Evolutionary conservation across 2,113 vertebrate species (phyloP).

Genomic region (Cyanoderma ruficeps): DNA sequence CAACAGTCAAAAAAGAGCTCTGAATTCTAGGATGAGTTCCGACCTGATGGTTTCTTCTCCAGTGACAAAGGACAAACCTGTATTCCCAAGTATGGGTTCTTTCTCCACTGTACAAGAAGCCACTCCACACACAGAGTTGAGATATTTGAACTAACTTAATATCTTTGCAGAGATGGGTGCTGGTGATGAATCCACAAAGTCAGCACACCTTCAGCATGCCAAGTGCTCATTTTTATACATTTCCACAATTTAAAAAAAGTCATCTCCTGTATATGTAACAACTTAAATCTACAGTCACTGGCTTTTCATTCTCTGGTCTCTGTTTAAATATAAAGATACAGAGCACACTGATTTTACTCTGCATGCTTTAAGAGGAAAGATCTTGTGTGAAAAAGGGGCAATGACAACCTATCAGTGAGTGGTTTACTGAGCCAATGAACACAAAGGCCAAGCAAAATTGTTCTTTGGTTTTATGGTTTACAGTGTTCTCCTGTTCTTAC

Average conservation of each 20-base stretch:
- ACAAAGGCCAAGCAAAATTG: neutral
- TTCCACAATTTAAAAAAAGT: neutral
- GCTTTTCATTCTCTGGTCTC: neutral
- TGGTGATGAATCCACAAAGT: neutral
- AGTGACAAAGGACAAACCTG: neutral
- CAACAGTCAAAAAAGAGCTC: rapidly evolving
- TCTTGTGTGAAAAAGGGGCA: neutral
- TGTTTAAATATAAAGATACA: neutral
- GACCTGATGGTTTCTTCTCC: neutral
- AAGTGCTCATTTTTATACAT: neutral
- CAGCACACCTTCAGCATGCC: neutral
- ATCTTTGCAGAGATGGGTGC: neutral
- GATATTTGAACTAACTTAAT: neutral
- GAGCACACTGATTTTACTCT: neutral
- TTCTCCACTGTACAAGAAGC: neutral
- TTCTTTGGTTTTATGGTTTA: neutral
- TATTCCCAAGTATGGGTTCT: neutral
- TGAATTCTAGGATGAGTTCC: neutral
- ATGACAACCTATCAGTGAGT: neutral
- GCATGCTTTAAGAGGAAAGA: neutral
- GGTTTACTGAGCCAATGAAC: neutral
- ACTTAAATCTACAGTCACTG: neutral
- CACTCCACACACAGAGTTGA: neutral
- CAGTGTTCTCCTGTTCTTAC: neutral
- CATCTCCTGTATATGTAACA: neutral